Conservation (phyloP, 2,113 vertebrate species). For the Eublepharis macularius region DNA sequence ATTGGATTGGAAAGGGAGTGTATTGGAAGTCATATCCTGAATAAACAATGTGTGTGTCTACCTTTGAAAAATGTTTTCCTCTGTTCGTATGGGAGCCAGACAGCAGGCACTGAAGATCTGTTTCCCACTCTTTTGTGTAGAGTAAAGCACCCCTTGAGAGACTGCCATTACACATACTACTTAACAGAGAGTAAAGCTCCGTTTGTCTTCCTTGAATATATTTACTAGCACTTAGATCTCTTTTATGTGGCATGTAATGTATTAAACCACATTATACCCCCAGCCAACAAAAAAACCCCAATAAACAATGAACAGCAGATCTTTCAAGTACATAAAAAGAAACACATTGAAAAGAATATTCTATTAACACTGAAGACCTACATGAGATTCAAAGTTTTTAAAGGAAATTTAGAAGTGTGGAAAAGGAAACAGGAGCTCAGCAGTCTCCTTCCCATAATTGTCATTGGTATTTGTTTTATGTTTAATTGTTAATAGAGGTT, state of each 20-base stretch:
- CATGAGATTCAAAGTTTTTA: slow-evolving; percentile 19
- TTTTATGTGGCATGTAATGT: slow-evolving; percentile 50
- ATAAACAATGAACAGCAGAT: slow-evolving; percentile 37
- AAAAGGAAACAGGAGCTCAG: not conserved
- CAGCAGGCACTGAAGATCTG: slow-evolving; percentile 32
- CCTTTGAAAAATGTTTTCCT: slow-evolving; percentile 10
- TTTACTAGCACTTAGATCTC: slow-evolving; percentile 50
- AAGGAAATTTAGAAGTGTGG: not conserved
- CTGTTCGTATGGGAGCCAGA: slow-evolving; percentile 28
- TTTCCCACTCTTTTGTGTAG: not conserved
- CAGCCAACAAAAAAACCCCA: slow-evolving; percentile 19
- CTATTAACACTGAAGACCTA: slow-evolving; percentile 17
- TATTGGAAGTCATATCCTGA: too few relatives aligned
- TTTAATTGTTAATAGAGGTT: not conserved
- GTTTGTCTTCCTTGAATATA: slow-evolving; percentile 45
- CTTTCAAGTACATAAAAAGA: slow-evolving; percentile 52
- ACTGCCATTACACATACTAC: slow-evolving; percentile 55
- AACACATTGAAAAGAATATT: slow-evolving; percentile 1
- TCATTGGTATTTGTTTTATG: not conserved
- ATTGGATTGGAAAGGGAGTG: not conserved
- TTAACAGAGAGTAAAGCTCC: slow-evolving; percentile 60
- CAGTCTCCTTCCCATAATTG: not conserved
- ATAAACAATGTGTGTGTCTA: too few relatives aligned
- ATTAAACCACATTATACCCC: slow-evolving; percentile 45
- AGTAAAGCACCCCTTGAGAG: slow-evolving; percentile 37